Conservation (phyloP, 1,140 invertebrate genomes). For the Periplaneta americana region DNA sequence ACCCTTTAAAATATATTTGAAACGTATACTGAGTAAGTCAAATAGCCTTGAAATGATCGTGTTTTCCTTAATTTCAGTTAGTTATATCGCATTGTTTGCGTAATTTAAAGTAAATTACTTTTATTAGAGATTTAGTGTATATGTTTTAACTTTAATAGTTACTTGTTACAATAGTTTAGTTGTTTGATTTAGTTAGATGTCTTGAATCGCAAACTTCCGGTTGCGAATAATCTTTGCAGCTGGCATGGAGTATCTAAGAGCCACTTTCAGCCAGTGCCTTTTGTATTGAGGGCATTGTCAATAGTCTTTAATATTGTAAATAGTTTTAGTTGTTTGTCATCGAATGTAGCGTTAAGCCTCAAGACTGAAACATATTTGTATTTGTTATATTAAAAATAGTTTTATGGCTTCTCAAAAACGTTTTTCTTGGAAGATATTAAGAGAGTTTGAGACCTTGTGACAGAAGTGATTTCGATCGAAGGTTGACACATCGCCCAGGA, state of each 20-base stretch:
- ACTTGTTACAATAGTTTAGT: no score
- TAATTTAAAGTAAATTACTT: no score
- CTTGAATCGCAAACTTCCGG: no score
- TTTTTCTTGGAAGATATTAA: background rate
- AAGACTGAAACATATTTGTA: background rate
- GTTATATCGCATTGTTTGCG: no score
- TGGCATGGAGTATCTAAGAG: background rate
- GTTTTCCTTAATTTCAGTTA: no score
- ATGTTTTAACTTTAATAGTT: no score
- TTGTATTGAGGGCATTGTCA: background rate
- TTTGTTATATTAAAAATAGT: background rate
- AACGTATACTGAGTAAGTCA: no score
- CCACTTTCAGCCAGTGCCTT: no score
- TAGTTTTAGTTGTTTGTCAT: background rate
- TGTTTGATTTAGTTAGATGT: no score
- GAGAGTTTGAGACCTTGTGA: background rate
- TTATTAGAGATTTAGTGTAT: no score
- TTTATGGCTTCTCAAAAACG: background rate
- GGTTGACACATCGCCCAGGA: background rate
- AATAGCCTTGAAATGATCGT: no score
- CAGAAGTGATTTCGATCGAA: background rate
- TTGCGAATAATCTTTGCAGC: background rate
- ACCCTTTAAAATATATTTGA: no score
- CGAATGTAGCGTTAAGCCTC: background rate
- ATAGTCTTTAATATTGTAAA: background rate